Percentiles rank a stretch among this genome's conserved stretches.
Evolutionary conservation across 2,113 vertebrate genomes (phyloP).

Genomic region (Micronycteris hirsuta): DNA sequence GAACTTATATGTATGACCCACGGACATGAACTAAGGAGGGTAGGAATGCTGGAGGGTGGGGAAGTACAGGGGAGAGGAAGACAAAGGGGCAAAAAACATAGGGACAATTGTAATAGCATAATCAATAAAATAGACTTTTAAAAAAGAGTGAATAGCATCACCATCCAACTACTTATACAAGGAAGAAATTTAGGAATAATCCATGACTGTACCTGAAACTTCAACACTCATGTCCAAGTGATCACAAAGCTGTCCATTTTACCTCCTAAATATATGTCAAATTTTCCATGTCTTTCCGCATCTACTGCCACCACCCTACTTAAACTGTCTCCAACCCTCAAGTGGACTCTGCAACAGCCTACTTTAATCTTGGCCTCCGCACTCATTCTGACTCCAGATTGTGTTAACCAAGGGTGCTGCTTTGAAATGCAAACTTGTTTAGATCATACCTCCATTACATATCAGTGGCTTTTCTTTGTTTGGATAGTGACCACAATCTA

Average conservation of each 20-base stretch:
- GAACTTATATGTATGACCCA: too few species aligned
- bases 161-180: not conserved
- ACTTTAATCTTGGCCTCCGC: not conserved
- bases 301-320: not conserved
- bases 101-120: too few species aligned
- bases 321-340: not conserved
- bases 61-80: too few species aligned
- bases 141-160: not conserved
- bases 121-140: too few species aligned
- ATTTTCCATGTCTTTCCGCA: not conserved
- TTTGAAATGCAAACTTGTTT: not conserved
- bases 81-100: too few species aligned
- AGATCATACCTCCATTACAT: not conserved
- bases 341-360: not conserved
- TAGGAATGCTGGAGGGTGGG: too few species aligned
- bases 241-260: not conserved
- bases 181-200: not conserved
- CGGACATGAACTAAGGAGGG: too few species aligned
- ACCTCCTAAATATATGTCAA: not conserved
- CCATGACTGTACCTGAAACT: not conserved
- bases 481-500: not conserved
- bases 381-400: not conserved
- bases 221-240: not conserved
- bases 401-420: not conserved
- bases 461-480: not conserved